Evolutionary conservation across 2,888 invertebrate genomes (phyloP), one percentile per base, ranked within the genome.

Genomic region (Augiades crinisus): DNA sequence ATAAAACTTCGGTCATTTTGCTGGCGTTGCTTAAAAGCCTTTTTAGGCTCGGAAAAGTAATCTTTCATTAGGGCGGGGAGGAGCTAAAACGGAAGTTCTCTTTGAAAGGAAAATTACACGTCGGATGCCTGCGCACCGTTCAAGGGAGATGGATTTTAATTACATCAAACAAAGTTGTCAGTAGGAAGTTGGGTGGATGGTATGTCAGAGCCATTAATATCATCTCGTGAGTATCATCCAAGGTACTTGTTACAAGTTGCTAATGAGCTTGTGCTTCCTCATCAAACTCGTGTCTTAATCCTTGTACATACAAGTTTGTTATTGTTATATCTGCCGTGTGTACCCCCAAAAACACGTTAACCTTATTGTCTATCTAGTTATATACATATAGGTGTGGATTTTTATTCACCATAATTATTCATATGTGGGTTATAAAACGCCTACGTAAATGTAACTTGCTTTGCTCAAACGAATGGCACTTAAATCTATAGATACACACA

Each of bases 1-100:
- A 86, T 86, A 81, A 88, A 89, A 89, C 83, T 89, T 89, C 81
- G 85, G 88, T 87, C 87, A 89, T 89, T 89, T 87, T 78, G 80
- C 75, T 78, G 81, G 86, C 86, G 86, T 80, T 88, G 84, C 87
- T 88, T 89, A 88, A 89, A 89, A 89, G 88, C 88, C 88, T 89
- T 89, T 89, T 89, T 87, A 84, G 86, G 81, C 81, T 78, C 79
- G 82, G 84, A 79, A 87, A 85, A 87, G 89, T 89, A 89, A 89
- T 89, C 89, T 89, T 88, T 89, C 88, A 88, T 88, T 87, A 87
- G 84, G 81, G 78, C 62, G 75, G 84, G 83, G 84, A 78, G 86
- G 81, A 80, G 82, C 85, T 88, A 76, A 89, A 85, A 88, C 86
- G 89, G 86, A 89, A 88, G 87, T 88, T 87, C 87, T 81, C 81